Conservation (phyloP, 2,888 invertebrate genomes). For the Xanthostigma xanthostigma region DNA sequence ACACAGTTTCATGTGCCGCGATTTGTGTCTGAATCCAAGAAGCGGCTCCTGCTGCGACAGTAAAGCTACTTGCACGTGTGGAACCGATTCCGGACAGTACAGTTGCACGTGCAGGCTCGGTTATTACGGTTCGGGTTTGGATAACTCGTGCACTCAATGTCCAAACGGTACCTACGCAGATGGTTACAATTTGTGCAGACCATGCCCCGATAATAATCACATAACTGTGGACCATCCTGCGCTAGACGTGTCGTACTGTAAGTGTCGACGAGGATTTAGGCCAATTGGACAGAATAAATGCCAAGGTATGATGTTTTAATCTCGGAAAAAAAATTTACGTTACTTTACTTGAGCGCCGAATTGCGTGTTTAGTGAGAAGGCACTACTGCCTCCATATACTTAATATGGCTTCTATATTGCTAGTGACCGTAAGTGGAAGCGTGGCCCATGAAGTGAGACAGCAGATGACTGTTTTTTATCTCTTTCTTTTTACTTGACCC, state of each 20-base stretch:
- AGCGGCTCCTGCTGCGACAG: slow-evolving; percentile 39
- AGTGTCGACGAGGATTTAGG: slow-evolving; percentile 45
- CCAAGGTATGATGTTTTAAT: slow-evolving; percentile 35
- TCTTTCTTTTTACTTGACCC: too few relatives aligned
- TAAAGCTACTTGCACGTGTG: slow-evolving; percentile 46
- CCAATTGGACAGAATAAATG: slow-evolving; percentile 25
- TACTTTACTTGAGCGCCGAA: background rate
- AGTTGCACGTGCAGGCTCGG: slow-evolving; percentile 50
- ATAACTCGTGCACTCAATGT: slow-evolving; percentile 46
- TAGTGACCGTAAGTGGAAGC: too few relatives aligned
- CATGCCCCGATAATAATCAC: slow-evolving; percentile 42
- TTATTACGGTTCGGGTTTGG: slow-evolving; percentile 46
- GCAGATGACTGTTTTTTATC: too few relatives aligned
- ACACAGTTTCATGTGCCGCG: slow-evolving; percentile 32
- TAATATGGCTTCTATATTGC: too few relatives aligned
- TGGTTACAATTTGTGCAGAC: slow-evolving; percentile 27
- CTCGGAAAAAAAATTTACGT: too few relatives aligned
- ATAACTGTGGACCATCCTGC: slow-evolving; percentile 38
- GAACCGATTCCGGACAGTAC: slow-evolving; percentile 50
- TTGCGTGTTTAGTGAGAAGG: too few relatives aligned
- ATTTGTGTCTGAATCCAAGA: slow-evolving; percentile 31
- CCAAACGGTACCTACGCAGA: slow-evolving; percentile 50
- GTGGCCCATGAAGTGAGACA: too few relatives aligned
- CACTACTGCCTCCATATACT: too few relatives aligned
- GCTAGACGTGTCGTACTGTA: slow-evolving; percentile 36